Base-by-base conservation (phyloP, 2,888 invertebrate genomes). In the Scelioninae gen. 1 region DNA sequence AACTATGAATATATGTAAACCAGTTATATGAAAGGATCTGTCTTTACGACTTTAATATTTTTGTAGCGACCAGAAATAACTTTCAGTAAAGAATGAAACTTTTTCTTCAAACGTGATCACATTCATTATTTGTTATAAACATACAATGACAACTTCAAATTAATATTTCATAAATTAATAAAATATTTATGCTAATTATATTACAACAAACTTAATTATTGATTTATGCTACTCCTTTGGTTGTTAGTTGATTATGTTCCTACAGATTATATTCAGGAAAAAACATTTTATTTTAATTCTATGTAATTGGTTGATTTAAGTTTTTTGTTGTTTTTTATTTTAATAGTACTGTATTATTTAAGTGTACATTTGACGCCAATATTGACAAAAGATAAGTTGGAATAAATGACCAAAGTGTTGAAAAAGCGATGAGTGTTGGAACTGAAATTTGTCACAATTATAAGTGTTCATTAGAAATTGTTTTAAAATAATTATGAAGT, bases 361-460 rank as follows among this genome's bases (percentile, higher is more conserved):
- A 62, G 29, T 51, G 38, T 60, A 62, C 31, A 62, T 47, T 76
- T 76, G 34, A 38, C n/a, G 10, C 34, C 16, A 65, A 58, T 68
- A 68, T 45, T 47, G 34, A 58, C 5, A 47, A 51, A 31, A 55
- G n/a, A 23, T 58, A 23, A 29, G 23, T 51, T 60, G 63, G 51
- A 58, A 43, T 45, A 58, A 51, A 51, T 78, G 63, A 71, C 63
- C 66, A 74, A 79, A 79, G 72, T 74, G 58, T 72, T 79, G n/a
- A 15, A 71, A 51, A 49, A 31, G 58, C 60, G 51, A 65, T 66
- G 63, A 56, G 58, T 71, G 45, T 58, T 55, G 63, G n/a, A 56
- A 13, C 9, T 55, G 47, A 47, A 78, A 49, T 65, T 79, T 63
- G 29, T 66, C 49, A 16, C 47, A 16, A 32, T 63, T 81, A 63